A percentile compares a stretch with the other conserved stretches of the same genome.
Evolutionary conservation across 2,888 invertebrate species (phyloP).

Genomic region (Stramonita haemastoma): DNA sequence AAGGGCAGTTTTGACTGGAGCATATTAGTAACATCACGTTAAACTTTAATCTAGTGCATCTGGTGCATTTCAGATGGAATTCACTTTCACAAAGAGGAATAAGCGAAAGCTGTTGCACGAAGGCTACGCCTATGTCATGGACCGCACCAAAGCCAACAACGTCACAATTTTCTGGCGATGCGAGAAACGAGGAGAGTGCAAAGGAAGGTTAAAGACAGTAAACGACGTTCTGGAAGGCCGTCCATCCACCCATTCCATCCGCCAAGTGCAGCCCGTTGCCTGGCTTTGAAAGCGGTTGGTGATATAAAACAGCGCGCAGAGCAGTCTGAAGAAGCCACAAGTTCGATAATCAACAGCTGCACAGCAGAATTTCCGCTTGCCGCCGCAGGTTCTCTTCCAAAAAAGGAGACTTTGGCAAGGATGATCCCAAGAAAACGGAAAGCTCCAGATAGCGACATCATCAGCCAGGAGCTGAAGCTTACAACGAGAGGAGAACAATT

Average conservation of each 20-base stretch:
- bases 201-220: slow-evolving; percentile 32
- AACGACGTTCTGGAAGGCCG: slow-evolving; percentile 35
- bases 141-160: slow-evolving; percentile 30
- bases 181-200: slow-evolving; percentile 29
- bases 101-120: slow-evolving; percentile 35
- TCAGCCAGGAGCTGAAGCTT: slow-evolving; percentile 40
- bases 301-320: slow-evolving; percentile 35
- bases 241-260: slow-evolving; percentile 21
- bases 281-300: slow-evolving; percentile 35
- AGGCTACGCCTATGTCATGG: slow-evolving; percentile 27
- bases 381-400: slow-evolving; percentile 34
- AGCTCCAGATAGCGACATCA: slow-evolving; percentile 40
- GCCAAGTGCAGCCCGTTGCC: slow-evolving; percentile 34
- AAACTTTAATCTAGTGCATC: slow-evolving; percentile 32
- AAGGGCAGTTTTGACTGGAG: slow-evolving; percentile 25
- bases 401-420: slow-evolving; percentile 35
- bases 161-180: slow-evolving; percentile 34
- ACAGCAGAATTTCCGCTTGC: slow-evolving; percentile 33
- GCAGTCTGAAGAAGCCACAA: slow-evolving; percentile 35
- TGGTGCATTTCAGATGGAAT: slow-evolving; percentile 31
- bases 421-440: slow-evolving; percentile 37
- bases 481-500: slow-evolving; percentile 40
- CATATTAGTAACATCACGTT: slow-evolving; percentile 21
- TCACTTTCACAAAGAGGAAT: slow-evolving; percentile 30
- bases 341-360: slow-evolving; percentile 34